Evolutionary conservation across 2,888 invertebrate genomes (phyloP).

Genomic region (Carterocephalus palaemon): DNA sequence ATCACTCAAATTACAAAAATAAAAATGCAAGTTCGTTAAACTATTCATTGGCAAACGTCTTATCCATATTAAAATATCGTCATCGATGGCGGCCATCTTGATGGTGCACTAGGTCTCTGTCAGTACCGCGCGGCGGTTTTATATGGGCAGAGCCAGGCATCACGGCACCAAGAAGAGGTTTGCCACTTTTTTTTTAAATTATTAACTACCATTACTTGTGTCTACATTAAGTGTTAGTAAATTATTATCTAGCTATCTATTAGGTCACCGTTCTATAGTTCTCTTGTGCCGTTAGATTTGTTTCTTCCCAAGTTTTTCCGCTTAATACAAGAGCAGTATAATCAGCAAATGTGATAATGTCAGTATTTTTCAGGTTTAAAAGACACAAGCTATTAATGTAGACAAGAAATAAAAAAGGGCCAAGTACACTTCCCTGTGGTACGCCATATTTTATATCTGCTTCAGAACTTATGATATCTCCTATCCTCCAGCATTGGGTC

Average conservation of each 20-base stretch:
- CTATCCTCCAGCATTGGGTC: background rate
- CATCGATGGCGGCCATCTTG: no score
- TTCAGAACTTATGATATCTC: background rate
- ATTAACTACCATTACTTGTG: no score
- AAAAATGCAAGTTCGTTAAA: no score
- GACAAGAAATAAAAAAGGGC: slow-evolving; percentile 8
- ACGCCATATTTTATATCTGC: background rate
- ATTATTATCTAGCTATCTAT: background rate
- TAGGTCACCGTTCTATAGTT: background rate
- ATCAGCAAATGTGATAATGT: slow-evolving; percentile 1
- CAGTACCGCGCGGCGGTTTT: no score
- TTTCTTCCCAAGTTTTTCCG: slow-evolving; percentile 1
- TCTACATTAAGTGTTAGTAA: background rate
- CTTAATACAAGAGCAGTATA: slow-evolving; percentile 7
- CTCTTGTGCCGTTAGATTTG: background rate
- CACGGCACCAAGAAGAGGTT: no score
- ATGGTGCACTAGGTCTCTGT: no score
- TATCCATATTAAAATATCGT: no score
- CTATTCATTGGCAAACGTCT: no score
- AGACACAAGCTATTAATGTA: slow-evolving; percentile 5
- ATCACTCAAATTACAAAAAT: no score
- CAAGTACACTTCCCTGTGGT: slow-evolving; percentile 4
- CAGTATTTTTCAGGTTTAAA: background rate
- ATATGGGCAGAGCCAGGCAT: no score
- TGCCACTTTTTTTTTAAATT: no score